Evolutionary conservation across 1,140 invertebrate species (phyloP), one percentile per base, ranked within the genome.

Genomic region (Tigriopus japonicus): DNA sequence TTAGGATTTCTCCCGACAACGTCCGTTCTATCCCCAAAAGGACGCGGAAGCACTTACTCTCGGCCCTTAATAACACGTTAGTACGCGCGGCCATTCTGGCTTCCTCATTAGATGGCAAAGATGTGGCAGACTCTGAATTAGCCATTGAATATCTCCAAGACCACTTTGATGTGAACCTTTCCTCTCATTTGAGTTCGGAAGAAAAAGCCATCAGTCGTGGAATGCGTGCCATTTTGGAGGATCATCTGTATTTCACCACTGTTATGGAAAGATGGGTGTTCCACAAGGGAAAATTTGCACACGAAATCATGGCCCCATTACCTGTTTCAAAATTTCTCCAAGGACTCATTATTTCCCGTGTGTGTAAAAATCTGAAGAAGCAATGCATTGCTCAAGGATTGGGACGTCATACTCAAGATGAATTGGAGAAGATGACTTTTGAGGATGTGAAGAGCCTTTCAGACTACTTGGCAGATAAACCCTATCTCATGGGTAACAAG

Each of bases 111-210:
- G 73, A 75, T 63, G 74, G 72, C 0, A 55, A 69, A 49, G 62
- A 68, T 7, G 60, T 75, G 1, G 69, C 68, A 3, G 75, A 76
- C 62, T 76, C 75, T 0, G 69, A 74, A 60, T 66, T 75, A 43
- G 68, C 70, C 54, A 68, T 76, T 7, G 70, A 75, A 40, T 71
- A 67, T 62, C 64, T 75, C 6, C 65, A 68, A 42, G 62, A 68
- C 51, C 62, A 68, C 14, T 65, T 68, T n/a, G 56, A 60, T 6
- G 51, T 69, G 6, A 64, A 73, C 52, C 60, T 67, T 12, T 67
- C 69, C 52, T 56, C 24, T 17, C 62, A 67, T 56, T 62, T 72
- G 0, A 65, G 63, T 23, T 60, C 60, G 3, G 60, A 64, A 14
- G 63, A 71, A 14, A 60, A 60, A 35, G 67, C 68, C 0, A 60